Conservation (phyloP, 2,888 invertebrate species). For the Drosophila mettleri region DNA sequence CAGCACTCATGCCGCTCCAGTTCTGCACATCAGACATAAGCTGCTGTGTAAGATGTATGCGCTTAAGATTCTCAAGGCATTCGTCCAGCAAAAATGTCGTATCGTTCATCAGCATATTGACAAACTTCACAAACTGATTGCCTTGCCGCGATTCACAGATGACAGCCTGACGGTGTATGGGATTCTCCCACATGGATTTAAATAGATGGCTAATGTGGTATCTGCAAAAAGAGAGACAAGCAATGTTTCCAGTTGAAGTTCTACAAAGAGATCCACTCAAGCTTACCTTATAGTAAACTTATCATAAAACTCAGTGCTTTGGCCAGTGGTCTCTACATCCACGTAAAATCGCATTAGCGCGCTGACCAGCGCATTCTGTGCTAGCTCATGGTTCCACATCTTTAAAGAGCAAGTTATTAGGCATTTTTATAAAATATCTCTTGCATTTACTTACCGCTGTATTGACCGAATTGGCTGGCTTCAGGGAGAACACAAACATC, state of each 20-base stretch:
- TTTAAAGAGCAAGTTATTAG: conserved; percentile 79
- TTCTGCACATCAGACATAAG: conserved; percentile 89
- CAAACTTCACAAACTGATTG: conserved; percentile 97
- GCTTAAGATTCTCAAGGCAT: conserved; percentile 95
- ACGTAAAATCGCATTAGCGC: conserved; percentile 99
- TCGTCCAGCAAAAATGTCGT: conserved; percentile 98
- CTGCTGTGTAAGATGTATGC: conserved; percentile 92
- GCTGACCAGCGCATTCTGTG: conserved; percentile 92
- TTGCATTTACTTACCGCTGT: conserved; percentile 72
- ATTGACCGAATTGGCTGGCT: conserved; percentile 86
- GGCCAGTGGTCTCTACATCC: conserved; percentile 98
- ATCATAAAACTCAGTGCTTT: conserved; percentile 99
- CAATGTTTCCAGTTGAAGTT: background rate
- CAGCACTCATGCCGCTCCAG: conserved; percentile 89
- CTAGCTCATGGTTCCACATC: conserved; percentile 95
- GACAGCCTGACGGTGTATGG: conserved; percentile 93
- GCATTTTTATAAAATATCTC: too few species aligned
- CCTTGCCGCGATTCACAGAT: conserved; percentile 96
- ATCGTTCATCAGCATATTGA: conserved; percentile 99
- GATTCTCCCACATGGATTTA: conserved; percentile 97
- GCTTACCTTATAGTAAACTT: conserved; percentile 96
- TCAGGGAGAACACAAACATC: conserved; percentile 91
- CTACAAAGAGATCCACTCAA: background rate
- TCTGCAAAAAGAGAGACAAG: conserved; percentile 61
- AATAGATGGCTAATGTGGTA: conserved; percentile 99